Conservation (phyloP, 2,797 vertebrate species). For the Melanotaenia trifasciata region DNA sequence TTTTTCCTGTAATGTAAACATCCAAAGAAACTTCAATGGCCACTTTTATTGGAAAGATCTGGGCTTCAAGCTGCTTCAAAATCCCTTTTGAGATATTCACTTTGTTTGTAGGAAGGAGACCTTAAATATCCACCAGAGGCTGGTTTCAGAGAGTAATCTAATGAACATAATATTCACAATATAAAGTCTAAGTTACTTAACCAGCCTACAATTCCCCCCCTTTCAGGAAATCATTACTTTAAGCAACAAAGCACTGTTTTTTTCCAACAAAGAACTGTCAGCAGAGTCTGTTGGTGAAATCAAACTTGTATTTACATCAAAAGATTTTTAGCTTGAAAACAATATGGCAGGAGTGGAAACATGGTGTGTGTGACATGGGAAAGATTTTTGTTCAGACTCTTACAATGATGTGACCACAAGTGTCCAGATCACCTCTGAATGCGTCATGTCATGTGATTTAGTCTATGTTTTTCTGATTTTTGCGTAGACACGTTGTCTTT, state of each 20-base stretch:
- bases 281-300: not conserved
- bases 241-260: too few relatives aligned
- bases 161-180: not conserved
- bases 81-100: slow-evolving; percentile 12
- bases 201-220: not conserved
- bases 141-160: not conserved
- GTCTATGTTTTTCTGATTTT: not conserved
- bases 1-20: not conserved
- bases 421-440: not conserved
- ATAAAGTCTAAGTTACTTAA: not conserved
- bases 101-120: slow-evolving; percentile 10
- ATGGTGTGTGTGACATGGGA: not conserved
- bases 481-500: not conserved
- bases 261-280: too few relatives aligned
- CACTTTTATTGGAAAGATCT: slow-evolving; percentile 11
- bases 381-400: not conserved
- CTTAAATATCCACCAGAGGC: not conserved
- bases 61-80: slow-evolving; percentile 6
- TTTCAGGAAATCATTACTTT: too few relatives aligned
- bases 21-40: slow-evolving; percentile 4
- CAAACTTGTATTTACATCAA: not conserved
- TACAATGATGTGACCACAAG: not conserved
- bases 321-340: not conserved
- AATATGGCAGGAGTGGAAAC: not conserved
- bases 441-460: too few relatives aligned